These are phyloP conservation scores for Umimayanthus kanabou DNA, from an alignment of 92 coral and sea anemone genomes.

Conservation along the genomic window DNA sequence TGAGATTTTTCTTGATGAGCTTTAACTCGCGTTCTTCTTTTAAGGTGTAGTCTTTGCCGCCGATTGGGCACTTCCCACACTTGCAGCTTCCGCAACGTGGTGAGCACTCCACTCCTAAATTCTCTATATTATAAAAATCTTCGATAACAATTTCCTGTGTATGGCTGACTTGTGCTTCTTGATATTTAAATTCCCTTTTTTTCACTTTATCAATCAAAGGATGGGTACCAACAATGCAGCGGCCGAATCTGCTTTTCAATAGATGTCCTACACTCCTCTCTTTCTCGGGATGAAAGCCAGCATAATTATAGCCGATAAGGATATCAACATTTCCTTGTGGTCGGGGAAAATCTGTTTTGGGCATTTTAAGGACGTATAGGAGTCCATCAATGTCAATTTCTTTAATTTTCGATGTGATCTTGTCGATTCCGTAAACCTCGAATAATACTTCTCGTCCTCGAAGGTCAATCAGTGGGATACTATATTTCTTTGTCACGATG, in stretches of 20 bases:
- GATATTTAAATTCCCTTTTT: background rate
- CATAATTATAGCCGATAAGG: no score
- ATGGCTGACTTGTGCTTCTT: no score
- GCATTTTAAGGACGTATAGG: no score
- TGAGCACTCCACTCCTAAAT: conserved; percentile 12
- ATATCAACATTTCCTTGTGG: no score
- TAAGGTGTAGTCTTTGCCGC: conserved; percentile 31
- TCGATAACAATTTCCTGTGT: background rate
- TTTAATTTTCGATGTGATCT: conserved; percentile 53
- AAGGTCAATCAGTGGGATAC: conserved; percentile 46
- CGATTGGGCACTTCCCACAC: conserved; percentile 42
- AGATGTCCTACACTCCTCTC: no score
- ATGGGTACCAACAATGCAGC: no score
- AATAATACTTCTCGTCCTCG: conserved; percentile 38
- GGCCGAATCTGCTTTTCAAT: no score
- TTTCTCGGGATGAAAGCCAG: no score
- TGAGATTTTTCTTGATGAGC: conserved; percentile 35
- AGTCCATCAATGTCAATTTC: no score
- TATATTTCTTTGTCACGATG: conserved; percentile 36
- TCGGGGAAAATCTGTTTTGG: no score
- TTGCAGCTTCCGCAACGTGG: conserved; percentile 39
- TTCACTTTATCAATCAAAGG: background rate
- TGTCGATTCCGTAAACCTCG: conserved; percentile 52
- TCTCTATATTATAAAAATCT: conserved; percentile 43
- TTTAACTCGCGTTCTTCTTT: conserved; percentile 38